These are phyloP conservation scores for Enteromius radiatus DNA, from an alignment of 2,797 vertebrate species.

Conservation along the genomic window DNA sequence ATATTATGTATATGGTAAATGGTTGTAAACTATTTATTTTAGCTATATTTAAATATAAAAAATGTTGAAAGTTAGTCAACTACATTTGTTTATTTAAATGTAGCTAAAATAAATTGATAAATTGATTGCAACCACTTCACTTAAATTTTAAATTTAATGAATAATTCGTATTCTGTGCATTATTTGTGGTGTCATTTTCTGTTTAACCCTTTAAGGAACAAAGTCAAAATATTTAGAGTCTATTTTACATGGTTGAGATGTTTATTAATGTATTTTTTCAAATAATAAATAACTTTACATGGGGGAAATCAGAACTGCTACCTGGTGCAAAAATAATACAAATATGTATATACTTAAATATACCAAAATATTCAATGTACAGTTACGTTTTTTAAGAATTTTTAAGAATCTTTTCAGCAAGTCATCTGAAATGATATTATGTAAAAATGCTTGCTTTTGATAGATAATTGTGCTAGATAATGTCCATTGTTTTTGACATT, in stretches of 20 bases:
- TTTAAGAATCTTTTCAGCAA: neutral
- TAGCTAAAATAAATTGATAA: no score
- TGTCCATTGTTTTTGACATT: neutral
- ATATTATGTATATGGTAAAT: no score
- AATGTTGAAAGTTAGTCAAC: no score
- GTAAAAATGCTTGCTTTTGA: neutral
- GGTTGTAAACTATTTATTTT: no score
- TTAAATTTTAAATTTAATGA: no score
- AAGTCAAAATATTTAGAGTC: neutral
- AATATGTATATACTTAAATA: neutral
- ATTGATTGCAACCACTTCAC: no score
- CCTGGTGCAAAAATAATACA: neutral
- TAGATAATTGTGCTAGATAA: neutral
- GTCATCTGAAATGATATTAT: neutral
- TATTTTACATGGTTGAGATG: neutral
- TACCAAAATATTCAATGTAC: neutral
- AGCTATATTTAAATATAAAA: no score
- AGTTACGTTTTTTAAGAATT: no score
- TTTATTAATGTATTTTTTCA: no score
- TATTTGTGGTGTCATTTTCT: neutral
- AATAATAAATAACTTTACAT: neutral
- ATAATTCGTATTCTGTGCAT: neutral
- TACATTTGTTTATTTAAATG: no score
- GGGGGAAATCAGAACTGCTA: neutral
- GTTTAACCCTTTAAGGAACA: slow-evolving; percentile 1